Evolutionary conservation across 2,113 vertebrate genomes (phyloP).

Genomic region (Pholis gunnellus): DNA sequence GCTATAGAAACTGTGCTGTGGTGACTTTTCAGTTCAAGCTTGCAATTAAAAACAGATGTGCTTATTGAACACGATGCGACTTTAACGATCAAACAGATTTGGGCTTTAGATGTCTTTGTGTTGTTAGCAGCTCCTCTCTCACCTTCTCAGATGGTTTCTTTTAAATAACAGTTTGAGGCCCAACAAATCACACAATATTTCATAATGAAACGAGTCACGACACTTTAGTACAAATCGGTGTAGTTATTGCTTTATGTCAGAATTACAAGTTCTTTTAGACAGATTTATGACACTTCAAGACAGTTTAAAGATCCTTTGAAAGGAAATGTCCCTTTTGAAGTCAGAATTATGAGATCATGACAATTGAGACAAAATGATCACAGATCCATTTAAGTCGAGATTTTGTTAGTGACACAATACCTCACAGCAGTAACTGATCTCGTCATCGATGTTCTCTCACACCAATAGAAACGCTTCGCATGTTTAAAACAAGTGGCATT

Average conservation of each 20-base stretch:
- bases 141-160: neutral
- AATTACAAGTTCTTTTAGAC: neutral
- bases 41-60: too few species aligned
- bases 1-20: too few species aligned
- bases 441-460: neutral
- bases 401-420: slow-evolving; percentile 12
- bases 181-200: neutral
- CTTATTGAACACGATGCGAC: too few species aligned
- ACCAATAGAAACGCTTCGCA: neutral
- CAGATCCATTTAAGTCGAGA: too few species aligned
- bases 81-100: too few species aligned
- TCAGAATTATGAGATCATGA: too few species aligned
- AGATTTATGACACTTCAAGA: neutral
- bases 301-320: neutral
- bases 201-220: neutral
- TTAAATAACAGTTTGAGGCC: neutral
- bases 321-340: neutral
- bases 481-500: neutral
- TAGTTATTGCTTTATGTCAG: neutral
- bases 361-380: too few species aligned
- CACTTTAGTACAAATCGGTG: neutral
- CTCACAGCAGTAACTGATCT: neutral
- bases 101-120: neutral
- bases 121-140: neutral
- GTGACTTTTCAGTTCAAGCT: too few species aligned